These are phyloP conservation scores for Phragmatobia fuliginosa DNA, from an alignment of 2,888 invertebrate genomes.

Conservation along the genomic window DNA sequence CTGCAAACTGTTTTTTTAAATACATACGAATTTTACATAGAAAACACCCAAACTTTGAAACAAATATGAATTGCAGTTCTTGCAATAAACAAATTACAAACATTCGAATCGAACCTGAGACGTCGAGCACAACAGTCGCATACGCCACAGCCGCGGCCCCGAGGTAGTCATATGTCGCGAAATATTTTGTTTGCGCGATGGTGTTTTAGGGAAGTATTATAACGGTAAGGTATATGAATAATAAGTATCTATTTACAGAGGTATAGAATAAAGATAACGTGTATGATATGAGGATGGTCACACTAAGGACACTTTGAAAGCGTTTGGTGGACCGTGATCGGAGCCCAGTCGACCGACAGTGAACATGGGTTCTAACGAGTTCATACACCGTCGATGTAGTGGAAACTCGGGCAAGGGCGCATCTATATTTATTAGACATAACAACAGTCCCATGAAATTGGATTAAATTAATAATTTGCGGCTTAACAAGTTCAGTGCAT, in stretches of 20 bases:
- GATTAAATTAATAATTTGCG: constrained; percentile 45
- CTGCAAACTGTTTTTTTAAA: too few species aligned
- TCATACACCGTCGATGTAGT: constrained; percentile 72
- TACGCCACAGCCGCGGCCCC: too few species aligned
- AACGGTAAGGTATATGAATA: neutral
- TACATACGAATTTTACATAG: too few species aligned
- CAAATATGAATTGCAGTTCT: too few species aligned
- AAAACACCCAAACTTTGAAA: too few species aligned
- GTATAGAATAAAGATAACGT: constrained; percentile 41
- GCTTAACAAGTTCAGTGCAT: constrained; percentile 24
- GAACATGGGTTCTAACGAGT: constrained; percentile 73
- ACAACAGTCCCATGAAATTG: constrained; percentile 45
- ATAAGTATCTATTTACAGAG: neutral
- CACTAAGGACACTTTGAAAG: constrained; percentile 72
- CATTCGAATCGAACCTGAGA: too few species aligned
- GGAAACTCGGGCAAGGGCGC: constrained; percentile 82
- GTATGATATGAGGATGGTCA: constrained; percentile 36
- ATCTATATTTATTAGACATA: constrained; percentile 54
- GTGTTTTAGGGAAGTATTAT: neutral
- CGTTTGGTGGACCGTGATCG: constrained; percentile 75
- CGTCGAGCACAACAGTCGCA: too few species aligned
- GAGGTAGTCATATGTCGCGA: too few species aligned
- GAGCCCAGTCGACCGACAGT: constrained; percentile 67
- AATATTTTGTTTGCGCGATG: neutral
- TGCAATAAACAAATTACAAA: too few species aligned